Percentiles rank a stretch among this genome's conserved stretches.
phyloP scores from a whole-genome alignment of 2,888 invertebrate species.

The Lithophane semibrunnea region DNA sequence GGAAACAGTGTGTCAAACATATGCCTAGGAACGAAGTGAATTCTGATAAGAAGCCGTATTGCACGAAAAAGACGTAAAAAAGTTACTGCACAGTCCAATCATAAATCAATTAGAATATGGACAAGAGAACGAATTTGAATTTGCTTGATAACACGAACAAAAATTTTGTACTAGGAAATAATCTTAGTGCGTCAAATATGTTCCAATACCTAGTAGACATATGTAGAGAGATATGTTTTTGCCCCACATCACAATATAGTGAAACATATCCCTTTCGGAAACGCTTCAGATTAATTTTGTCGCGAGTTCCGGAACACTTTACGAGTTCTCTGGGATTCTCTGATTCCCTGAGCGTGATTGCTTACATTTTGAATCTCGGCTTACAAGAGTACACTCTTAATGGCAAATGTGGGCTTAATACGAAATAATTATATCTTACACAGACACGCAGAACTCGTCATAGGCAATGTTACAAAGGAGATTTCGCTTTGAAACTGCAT shows the following conservation, averaged over 20 bases:
- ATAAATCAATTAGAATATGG: not conserved
- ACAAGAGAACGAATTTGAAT: not conserved
- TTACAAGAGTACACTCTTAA: constrained; percentile 9
- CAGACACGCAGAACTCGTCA: constrained; percentile 26
- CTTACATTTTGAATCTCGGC: constrained; percentile 2
- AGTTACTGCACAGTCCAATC: not conserved
- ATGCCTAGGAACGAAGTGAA: not conserved
- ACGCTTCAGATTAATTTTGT: not conserved
- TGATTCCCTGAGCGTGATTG: not conserved
- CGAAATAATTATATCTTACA: not conserved
- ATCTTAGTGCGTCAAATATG: not conserved
- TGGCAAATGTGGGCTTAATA: constrained; percentile 1
- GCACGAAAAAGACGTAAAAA: not conserved
- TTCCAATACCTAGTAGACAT: not conserved
- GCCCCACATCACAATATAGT: not conserved
- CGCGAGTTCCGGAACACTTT: constrained; percentile 4
- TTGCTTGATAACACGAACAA: not conserved
- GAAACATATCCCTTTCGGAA: not conserved
- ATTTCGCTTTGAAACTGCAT: constrained; percentile 38
- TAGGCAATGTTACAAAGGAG: constrained; percentile 27
- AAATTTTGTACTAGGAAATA: not conserved
- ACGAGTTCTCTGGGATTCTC: not conserved
- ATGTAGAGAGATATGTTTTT: not conserved
- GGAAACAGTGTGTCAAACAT: not conserved
- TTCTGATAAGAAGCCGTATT: not conserved